Evolutionary conservation across 2,888 invertebrate species (phyloP), one percentile per base, ranked within the genome.

Genomic region (Xestia c-nigrum): DNA sequence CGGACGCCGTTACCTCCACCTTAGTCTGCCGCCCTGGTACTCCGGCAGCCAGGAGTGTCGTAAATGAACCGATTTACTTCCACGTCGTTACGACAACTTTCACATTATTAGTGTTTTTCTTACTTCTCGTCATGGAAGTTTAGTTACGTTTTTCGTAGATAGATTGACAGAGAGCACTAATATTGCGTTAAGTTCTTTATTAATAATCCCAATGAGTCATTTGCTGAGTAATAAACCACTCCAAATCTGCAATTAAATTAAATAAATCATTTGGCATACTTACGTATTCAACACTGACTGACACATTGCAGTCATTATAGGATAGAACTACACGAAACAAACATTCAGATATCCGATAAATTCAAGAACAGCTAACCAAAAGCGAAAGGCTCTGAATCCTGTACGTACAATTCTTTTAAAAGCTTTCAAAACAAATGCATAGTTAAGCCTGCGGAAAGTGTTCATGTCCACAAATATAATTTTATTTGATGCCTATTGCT

Each of bases 31-130:
- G 80, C 74, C 73, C 74, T 76, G 74, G 83, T 83, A 80, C 85
- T 82, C 63, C 59, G 75, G 72, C 74, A 59, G 72, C 64, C 76
- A 83, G 85, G 87, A 91, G 87, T 89, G 92, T 92, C 94, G 92
- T 94, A 94, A 94, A 94, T 90, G 94, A 90, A 83, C 86, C 91
- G 90, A 91, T 92, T 93, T 93, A 94, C 91, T 90, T 88, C 86
- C 74, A 80, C 80, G 86, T 92, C 92, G 92, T 93, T 92, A 93
- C 91, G 72, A 85, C 82, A 83, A 87, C 88, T 90, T 89, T 86
- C 75, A 74, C 83, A 59, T 81, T 78, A 82, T 85, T 87, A 76
- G 76, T 86, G 78, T 86, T 79, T 81, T 84, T 76, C 68, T 75
- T 76, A 64, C 63, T 63, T 57, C 61, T 76, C 65, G 67, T 73